These are phyloP conservation scores for Felis chaus DNA, from an alignment of 2,113 vertebrate genomes.

Conservation along the genomic window DNA sequence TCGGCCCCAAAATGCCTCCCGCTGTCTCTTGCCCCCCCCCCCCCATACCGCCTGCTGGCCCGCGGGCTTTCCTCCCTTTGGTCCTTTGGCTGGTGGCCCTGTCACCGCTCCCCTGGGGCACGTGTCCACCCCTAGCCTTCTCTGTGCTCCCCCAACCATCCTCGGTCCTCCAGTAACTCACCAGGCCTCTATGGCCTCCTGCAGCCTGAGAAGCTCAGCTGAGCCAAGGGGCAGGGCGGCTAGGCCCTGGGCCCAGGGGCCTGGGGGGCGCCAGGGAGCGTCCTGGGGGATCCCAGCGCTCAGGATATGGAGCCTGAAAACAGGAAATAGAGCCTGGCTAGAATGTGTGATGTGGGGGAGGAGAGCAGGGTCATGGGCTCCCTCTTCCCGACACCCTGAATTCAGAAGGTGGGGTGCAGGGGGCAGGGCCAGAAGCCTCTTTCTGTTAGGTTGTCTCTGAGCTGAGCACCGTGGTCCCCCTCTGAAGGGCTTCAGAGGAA, in stretches of 20 bases:
- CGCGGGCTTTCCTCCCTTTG: not conserved
- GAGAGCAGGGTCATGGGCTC: not conserved
- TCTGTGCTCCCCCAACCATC: not conserved
- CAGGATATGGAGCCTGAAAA: conserved; percentile 4
- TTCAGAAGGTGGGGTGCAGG: too few species aligned
- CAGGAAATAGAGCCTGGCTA: not conserved
- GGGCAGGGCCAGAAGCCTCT: not conserved
- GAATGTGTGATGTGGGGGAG: not conserved
- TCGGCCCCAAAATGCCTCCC: too few species aligned
- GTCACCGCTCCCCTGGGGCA: too few species aligned
- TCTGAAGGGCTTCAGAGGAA: not conserved
- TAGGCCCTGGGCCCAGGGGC: not conserved
- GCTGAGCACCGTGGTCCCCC: not conserved
- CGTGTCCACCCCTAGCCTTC: not conserved
- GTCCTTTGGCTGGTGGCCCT: not conserved
- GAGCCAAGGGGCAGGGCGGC: not conserved
- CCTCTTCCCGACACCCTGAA: not conserved
- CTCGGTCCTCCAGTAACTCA: not conserved
- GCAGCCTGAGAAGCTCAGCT: not conserved
- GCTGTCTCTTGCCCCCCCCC: not conserved
- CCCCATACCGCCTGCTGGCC: too few species aligned
- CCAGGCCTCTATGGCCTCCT: not conserved
- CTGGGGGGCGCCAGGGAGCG: too few species aligned
- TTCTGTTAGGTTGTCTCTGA: not conserved
- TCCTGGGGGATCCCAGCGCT: not conserved